Evolutionary conservation across 35 echinoderm and acorn worm species (phyloP), one percentile per base, ranked within the genome.

Genomic region (Ophiothrix spiculata): DNA sequence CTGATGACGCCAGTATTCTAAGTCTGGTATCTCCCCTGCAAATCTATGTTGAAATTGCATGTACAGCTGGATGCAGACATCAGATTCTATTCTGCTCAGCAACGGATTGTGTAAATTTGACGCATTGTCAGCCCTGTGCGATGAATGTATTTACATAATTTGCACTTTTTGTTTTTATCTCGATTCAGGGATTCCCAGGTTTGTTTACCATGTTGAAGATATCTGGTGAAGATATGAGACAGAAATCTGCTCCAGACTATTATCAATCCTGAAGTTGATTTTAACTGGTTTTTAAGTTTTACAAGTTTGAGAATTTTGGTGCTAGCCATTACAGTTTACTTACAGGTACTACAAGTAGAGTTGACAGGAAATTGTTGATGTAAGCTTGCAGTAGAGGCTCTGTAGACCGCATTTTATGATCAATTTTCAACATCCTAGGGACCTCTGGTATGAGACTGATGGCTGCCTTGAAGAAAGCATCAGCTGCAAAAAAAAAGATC

Each of bases 401-500:
- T 33, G 95, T 86, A 29, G 95, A 94, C 35, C 92, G 75, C 31
- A 90, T 74, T 38, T 98, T 98, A 33, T 88, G 82, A 74, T 98
- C 95, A 34, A 98, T 87, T n/a, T 76, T 85, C 25, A 98, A 74
- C 64, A 88, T 81, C 46, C 41, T 81, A 15, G 95, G 95, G 16
- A 98, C 91, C 40, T 92, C 92, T 4, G 91, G 88, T 14, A 98
- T 94, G 21, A 98, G 77, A 39, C 92, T 93, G 77, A 98, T 98
- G 73, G 95, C 89, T 38, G 91, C 95, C 73, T 94, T 98, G 78
- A 98, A 94, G 88, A 98, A 98, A 16, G 91, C 95, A 98, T 98
- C 95, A 77, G 88, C 95, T 98, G 4, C 15, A 74, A 91, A 39
- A 0, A 36, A 41, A 84, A n/a, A 90, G 28, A 0, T 35, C 35